A percentile compares a stretch with the other conserved stretches of the same genome.
phyloP scores from a whole-genome alignment of 2,113 vertebrate genomes.

The Poicephalus meyeri region DNA sequence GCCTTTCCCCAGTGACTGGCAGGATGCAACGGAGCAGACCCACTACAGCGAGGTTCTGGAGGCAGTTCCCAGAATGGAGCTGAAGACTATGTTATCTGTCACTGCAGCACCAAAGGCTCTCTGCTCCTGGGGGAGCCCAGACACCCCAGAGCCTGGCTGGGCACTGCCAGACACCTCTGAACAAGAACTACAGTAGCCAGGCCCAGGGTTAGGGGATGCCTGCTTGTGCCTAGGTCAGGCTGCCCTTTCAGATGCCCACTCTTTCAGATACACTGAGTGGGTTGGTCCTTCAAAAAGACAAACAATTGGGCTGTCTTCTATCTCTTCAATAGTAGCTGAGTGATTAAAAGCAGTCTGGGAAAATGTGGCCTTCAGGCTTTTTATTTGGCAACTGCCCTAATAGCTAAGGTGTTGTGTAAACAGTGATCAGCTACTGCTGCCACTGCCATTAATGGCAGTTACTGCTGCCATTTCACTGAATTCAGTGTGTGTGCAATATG shows the following conservation, averaged over 20 bases:
- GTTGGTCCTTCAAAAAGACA: neutral
- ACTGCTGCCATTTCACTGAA: neutral
- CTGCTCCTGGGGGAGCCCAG: neutral
- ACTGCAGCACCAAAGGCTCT: neutral
- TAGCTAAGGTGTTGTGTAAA: neutral
- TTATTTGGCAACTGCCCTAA: slow-evolving; percentile 9
- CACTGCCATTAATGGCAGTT: neutral
- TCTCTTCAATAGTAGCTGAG: neutral
- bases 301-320: neutral
- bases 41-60: neutral
- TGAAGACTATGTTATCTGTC: neutral
- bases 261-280: neutral
- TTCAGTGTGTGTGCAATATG: neutral
- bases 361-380: neutral
- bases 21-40: neutral
- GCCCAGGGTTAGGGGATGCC: neutral
- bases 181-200: neutral
- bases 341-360: neutral
- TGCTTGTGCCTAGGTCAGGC: neutral
- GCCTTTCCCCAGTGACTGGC: neutral
- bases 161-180: neutral
- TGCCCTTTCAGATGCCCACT: neutral
- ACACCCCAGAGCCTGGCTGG: neutral
- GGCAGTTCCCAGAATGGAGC: neutral
- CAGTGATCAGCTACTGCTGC: neutral